Base-by-base conservation (phyloP, 2,888 invertebrate species). In the Strigamia transsilvanica region DNA sequence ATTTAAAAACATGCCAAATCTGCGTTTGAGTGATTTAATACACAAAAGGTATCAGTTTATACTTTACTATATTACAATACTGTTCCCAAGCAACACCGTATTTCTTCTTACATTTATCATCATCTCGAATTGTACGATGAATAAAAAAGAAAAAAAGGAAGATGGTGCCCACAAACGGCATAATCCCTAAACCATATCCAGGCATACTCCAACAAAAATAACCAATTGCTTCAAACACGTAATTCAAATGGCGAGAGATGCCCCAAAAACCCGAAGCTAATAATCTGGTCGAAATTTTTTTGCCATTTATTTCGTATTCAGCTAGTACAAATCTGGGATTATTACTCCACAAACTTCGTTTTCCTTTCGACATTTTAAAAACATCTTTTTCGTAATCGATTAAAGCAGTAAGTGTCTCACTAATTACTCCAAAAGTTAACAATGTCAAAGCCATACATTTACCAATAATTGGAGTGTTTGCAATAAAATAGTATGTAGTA, bases 251-350 rank as follows among this genome's bases (percentile, higher is more conserved):
- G 12, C 92, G 87, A 6, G 90, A 89, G 9, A 90, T 84, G 9
- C 90, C 91, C 91, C 91, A 92, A 86, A 88, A 91, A 23, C 91
- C 91, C 32, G 91, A 90, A 2, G 88, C 87, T 56, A 91, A 86
- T 15, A 91, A 87, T 23, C 88, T 86, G 79, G 88, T 88, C 82
- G 87, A 87, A 79, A 86, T 86, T 82, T 85, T 85, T 66, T 87
- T 86, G 2, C 89, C 89, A 73, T 85, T 85, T 42, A 86, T 86
- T 12, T 80, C 84, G 84, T 88, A 88, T 21, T 85, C 84, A 0
- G 87, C 88, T 51, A 84, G 85, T 38, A 85, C 86, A 85, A 85
- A 90, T 86, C 85, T 87, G n/a, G 86, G 90, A 86, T 85, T 84
- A 81, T 86, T 86, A 13, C 88, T 88, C 87, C 88, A 88, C 78